Conservation (phyloP, 1,140 invertebrate genomes). For the Polypedilum pembai region DNA sequence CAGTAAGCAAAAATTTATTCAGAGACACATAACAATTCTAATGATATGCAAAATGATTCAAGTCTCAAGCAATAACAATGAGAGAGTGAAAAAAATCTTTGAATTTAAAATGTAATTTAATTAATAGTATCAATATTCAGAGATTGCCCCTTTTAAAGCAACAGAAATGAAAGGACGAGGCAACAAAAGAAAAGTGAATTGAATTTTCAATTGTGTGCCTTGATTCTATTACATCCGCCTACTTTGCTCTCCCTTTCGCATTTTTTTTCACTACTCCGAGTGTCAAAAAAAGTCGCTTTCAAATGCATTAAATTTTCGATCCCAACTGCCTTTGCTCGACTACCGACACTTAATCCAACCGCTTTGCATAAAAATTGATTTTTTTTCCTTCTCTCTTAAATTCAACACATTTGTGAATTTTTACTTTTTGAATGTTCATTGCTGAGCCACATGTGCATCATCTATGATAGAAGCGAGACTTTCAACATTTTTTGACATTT, state of each 20-base stretch:
- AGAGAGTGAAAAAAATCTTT: background rate
- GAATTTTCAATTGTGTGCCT: slow-evolving; percentile 5
- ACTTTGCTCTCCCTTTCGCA: background rate
- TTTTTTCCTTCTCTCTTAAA: slow-evolving; percentile 27
- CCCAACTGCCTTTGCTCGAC: background rate
- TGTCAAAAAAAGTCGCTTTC: slow-evolving; percentile 27
- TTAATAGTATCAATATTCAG: slow-evolving; percentile 4
- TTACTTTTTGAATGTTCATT: too few species aligned
- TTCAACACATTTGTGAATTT: too few species aligned
- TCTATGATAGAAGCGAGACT: too few species aligned
- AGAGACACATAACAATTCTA: too few species aligned
- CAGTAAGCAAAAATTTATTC: too few species aligned
- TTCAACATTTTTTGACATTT: too few species aligned
- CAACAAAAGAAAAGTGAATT: background rate
- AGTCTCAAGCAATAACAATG: too few species aligned
- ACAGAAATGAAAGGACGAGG: background rate
- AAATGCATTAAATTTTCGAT: slow-evolving; percentile 26
- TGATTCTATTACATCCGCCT: slow-evolving; percentile 16
- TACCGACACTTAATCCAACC: slow-evolving; percentile 1
- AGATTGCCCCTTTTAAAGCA: background rate
- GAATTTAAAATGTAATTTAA: slow-evolving; percentile 27
- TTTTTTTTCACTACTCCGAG: background rate
- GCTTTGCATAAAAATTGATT: slow-evolving; percentile 31
- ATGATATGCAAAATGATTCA: background rate
- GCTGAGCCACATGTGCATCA: too few species aligned